Percentiles rank a stretch among this genome's conserved stretches.
These are phyloP conservation scores for Sisyra terminalis DNA, from an alignment of 2,888 invertebrate species.

Conservation along the genomic window DNA sequence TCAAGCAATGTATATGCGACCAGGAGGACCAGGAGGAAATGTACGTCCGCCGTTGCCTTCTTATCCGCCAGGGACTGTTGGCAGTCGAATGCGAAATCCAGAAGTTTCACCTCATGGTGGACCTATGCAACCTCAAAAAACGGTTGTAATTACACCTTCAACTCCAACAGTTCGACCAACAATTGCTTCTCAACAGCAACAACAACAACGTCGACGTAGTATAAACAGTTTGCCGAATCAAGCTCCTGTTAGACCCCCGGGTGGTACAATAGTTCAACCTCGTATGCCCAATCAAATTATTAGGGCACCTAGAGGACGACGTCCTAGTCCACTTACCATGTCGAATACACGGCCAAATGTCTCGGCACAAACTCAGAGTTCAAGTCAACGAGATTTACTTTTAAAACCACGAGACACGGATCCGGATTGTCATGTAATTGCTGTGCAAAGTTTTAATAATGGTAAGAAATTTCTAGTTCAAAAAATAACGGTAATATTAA, in stretches of 20 bases:
- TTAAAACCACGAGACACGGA: conserved; percentile 54
- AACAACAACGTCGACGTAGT: conserved; percentile 28
- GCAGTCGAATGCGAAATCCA: background rate
- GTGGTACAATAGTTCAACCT: conserved; percentile 16
- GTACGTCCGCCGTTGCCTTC: background rate
- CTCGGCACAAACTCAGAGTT: conserved; percentile 29
- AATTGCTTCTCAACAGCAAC: conserved; percentile 19
- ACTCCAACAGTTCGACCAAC: conserved; percentile 25
- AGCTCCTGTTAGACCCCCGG: conserved; percentile 22
- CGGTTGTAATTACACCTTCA: background rate
- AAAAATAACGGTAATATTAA: background rate
- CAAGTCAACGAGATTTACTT: conserved; percentile 30
- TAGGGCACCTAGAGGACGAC: background rate
- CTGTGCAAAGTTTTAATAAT: conserved; percentile 54
- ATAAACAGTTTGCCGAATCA: conserved; percentile 32
- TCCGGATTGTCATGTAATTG: conserved; percentile 59
- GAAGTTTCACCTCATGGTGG: too few species aligned
- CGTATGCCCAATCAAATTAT: background rate
- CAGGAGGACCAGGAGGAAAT: background rate
- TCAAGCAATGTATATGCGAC: too few species aligned
- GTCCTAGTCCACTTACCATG: background rate
- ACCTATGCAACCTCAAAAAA: too few species aligned
- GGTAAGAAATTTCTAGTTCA: conserved; percentile 22
- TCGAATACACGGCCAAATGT: conserved; percentile 12
- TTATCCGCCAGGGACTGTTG: background rate